Conservation (phyloP, 2,113 vertebrate genomes). For the Mystacornis crossleyi region DNA sequence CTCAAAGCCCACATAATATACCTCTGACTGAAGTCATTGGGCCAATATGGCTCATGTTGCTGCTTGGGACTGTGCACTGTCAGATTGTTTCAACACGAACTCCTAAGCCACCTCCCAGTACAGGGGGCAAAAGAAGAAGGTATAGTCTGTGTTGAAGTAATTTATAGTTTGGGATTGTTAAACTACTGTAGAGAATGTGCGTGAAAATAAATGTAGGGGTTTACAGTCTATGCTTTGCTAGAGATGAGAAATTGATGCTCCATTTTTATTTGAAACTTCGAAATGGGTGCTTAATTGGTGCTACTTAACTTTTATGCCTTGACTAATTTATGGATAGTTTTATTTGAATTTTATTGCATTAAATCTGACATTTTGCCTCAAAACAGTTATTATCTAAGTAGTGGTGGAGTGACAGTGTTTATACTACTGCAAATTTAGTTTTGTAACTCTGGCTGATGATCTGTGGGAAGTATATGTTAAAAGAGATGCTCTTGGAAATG, state of each 20-base stretch:
- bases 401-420: neutral
- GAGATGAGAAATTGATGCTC: neutral
- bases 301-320: neutral
- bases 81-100: conserved; percentile 98
- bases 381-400: neutral
- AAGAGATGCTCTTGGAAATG: neutral
- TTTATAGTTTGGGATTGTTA: neutral
- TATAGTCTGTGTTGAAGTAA: conserved; percentile 49
- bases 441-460: neutral
- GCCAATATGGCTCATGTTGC: conserved; percentile 93
- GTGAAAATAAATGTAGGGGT: neutral
- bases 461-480: neutral
- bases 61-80: conserved; percentile 97
- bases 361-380: neutral
- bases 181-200: neutral
- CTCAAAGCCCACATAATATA: conserved; percentile 86
- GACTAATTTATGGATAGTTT: neutral
- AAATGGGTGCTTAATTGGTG: neutral
- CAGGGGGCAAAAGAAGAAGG: conserved; percentile 92
- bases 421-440: neutral
- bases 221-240: neutral
- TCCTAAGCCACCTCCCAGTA: conserved; percentile 85
- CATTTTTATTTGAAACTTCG: neutral
- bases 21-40: conserved; percentile 93
- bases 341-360: neutral